Percentiles rank a stretch among this genome's conserved stretches.
Conservation (phyloP, 2,113 vertebrate genomes). For the Piliocolobus tephrosceles region DNA sequence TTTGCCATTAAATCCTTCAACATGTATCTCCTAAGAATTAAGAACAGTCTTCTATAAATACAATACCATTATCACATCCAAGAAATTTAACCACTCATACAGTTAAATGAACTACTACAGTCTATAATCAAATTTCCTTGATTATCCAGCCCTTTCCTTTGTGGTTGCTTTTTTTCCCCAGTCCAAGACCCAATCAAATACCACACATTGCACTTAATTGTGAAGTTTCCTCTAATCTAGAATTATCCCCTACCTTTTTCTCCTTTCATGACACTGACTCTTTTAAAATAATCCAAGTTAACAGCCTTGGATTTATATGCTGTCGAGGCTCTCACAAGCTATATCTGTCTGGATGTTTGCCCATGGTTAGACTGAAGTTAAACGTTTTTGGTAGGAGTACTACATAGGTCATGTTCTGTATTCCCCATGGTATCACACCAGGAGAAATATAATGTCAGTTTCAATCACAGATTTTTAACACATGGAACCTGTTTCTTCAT, state of each 20-base stretch:
- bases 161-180: background rate
- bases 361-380: background rate
- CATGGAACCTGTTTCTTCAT: background rate
- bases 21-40: background rate
- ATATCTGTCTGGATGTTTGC: background rate
- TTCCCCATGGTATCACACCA: background rate
- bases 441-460: background rate
- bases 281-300: background rate
- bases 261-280: background rate
- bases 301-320: background rate
- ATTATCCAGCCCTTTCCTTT: background rate
- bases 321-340: background rate
- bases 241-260: background rate
- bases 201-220: background rate
- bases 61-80: background rate
- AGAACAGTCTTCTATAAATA: background rate
- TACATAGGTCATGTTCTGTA: background rate
- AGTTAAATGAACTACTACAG: background rate
- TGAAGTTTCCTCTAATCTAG: background rate
- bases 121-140: background rate
- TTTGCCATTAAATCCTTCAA: background rate
- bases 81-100: background rate
- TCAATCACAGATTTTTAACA: background rate
- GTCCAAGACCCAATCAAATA: background rate
- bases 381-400: background rate